A percentile compares a stretch with the other conserved stretches of the same genome.
Evolutionary conservation across 2,797 vertebrate genomes (phyloP).

Genomic region (Parambassis ranga): DNA sequence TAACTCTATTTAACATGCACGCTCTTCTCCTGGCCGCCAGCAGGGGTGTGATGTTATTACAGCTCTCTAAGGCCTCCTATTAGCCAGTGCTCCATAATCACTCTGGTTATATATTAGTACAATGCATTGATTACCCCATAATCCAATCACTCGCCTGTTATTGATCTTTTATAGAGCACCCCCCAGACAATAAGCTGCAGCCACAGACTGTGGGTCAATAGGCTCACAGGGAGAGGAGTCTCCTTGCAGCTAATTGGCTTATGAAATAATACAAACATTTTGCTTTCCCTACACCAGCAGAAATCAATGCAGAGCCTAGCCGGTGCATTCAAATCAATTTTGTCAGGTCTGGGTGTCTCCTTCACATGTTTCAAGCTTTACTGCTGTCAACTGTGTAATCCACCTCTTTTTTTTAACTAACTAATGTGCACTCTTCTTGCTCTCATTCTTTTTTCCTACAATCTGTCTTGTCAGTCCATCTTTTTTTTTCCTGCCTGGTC

Average conservation of each 20-base stretch:
- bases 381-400: conserved; percentile 28
- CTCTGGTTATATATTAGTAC: conserved; percentile 96
- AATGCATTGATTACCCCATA: conserved; percentile 94
- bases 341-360: conserved; percentile 62
- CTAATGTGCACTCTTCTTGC: conserved; percentile 5
- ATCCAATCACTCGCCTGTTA: conserved; percentile 94
- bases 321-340: conserved; percentile 84
- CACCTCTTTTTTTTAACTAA: background rate
- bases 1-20: conserved; percentile 27
- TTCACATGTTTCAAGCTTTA: conserved; percentile 11
- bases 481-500: conserved; percentile 64
- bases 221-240: conserved; percentile 86
- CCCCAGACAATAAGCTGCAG: conserved; percentile 73
- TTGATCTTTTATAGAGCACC: conserved; percentile 91
- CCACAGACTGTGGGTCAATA: conserved; percentile 82
- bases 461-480: conserved; percentile 53
- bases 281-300: conserved; percentile 86
- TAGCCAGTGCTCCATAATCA: conserved; percentile 85
- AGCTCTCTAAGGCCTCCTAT: conserved; percentile 75
- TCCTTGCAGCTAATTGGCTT: conserved; percentile 96
- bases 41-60: conserved; percentile 72
- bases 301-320: conserved; percentile 90
- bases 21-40: conserved; percentile 28
- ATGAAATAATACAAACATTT: conserved; percentile 97
- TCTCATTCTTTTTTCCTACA: background rate